Conservation (phyloP, 1,140 invertebrate species). For the Aporrectodea caliginosa region DNA sequence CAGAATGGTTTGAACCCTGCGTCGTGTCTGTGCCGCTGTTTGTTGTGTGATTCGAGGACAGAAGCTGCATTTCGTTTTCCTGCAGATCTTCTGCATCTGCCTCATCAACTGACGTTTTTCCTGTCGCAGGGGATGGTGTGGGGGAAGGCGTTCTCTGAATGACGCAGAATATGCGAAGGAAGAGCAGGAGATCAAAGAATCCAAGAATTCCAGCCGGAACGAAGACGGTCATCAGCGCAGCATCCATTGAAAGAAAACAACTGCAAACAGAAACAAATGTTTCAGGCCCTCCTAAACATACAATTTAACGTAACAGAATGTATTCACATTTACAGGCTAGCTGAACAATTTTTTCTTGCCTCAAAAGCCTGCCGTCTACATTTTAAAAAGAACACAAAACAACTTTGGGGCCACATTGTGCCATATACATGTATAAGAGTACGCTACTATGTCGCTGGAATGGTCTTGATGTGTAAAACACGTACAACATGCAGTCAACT, state of each 20-base stretch:
- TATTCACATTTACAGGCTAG: too few species aligned
- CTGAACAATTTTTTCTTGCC: too few species aligned
- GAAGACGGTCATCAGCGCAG: conserved; percentile 74
- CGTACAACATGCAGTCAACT: too few species aligned
- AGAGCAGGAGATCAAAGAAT: conserved; percentile 69
- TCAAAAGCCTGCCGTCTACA: too few species aligned
- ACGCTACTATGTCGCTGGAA: too few species aligned
- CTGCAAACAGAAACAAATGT: conserved; percentile 48
- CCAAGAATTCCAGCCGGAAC: conserved; percentile 71
- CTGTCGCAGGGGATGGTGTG: neutral
- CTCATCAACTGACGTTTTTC: neutral
- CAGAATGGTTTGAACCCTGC: neutral
- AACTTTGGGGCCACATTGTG: too few species aligned
- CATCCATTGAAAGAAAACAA: conserved; percentile 75
- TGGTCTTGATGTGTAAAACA: too few species aligned
- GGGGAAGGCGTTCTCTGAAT: conserved; percentile 52
- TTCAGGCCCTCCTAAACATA: too few species aligned
- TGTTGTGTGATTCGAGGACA: neutral
- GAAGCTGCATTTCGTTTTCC: neutral
- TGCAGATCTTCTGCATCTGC: neutral
- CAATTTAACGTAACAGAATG: too few species aligned
- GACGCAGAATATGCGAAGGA: conserved; percentile 71
- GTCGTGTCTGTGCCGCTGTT: conserved; percentile 2
- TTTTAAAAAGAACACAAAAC: too few species aligned
- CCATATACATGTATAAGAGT: too few species aligned